Base-by-base conservation (phyloP, 2,113 vertebrate species). In the Herpailurus yagouaroundi region DNA sequence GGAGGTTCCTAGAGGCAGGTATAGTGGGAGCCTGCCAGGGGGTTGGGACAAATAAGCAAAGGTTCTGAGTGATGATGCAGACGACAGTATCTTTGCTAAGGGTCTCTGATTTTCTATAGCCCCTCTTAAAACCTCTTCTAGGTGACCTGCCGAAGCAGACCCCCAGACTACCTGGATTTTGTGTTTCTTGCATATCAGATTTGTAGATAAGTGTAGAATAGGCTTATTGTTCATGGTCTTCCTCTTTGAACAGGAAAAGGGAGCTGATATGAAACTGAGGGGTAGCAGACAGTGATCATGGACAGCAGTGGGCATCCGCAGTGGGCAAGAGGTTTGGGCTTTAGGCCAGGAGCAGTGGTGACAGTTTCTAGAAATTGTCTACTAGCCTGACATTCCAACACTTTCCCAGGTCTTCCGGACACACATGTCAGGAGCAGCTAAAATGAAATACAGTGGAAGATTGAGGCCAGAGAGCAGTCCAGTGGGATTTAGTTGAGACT, bases 291-390 rank as follows among this genome's bases (percentile, higher is more conserved):
- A 71, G 33, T 13, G 52, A 50, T n/a, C 29, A 2, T 4, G 63
- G 45, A 11, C 29, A 48, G 41, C 41, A 74, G 27, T 29, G 66
- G 27, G 18, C n/a, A 6, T 38, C 69, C 19, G 4, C 18, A 33
- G n/a, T n/a, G 50, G 31, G 14, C 27, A 31, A 36, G 38, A 76
- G 45, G 50, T 48, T 45, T 38, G 38, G 15, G 23, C 74, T 73
- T 41, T 25, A 81, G 21, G 63, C 45, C n/a, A 71, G 41, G 23
- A n/a, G 38, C 29, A 16, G 33, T 25, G 21, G 23, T 33, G 8
- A 76, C 10, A 48, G 50, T n/a, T 85, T 55, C 41, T 77, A 50
- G 94, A 91, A 90, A 36, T 73, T 60, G 18, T n/a, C 29, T 64
- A 25, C 33, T 55, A 77, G 45, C 11, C 45, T 79, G 52, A 9